These are phyloP conservation scores for Atethmia centrago DNA, from an alignment of 2,888 invertebrate species.

Conservation along the genomic window DNA sequence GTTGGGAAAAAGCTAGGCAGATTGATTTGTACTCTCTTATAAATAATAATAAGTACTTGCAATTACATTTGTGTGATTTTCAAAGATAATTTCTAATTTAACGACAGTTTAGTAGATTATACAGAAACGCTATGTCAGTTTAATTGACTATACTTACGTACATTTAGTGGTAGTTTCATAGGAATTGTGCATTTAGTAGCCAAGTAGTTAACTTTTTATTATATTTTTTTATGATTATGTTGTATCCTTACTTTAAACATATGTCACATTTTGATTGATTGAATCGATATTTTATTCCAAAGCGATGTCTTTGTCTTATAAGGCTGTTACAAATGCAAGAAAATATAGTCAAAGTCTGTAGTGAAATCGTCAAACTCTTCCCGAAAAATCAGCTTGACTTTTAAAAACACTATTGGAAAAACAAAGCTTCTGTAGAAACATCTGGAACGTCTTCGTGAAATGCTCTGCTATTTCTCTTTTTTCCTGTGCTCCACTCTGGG, in stretches of 20 bases:
- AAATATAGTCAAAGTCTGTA: not conserved
- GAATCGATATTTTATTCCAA: not conserved
- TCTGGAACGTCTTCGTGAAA: conserved; percentile 64
- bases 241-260: not conserved
- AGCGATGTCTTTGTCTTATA: not conserved
- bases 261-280: not conserved
- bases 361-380: conserved; percentile 21
- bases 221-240: not conserved
- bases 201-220: not conserved
- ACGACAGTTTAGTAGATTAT: conserved; percentile 48
- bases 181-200: not conserved
- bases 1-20: too few relatives aligned
- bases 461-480: conserved; percentile 62
- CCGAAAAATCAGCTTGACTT: conserved; percentile 43
- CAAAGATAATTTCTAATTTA: conserved; percentile 44
- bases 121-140: not conserved
- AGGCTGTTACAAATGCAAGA: not conserved
- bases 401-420: conserved; percentile 66
- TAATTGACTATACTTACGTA: not conserved
- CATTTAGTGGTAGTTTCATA: not conserved
- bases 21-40: conserved; percentile 12
- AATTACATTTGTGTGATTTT: conserved; percentile 63
- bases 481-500: conserved; percentile 65
- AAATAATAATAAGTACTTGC: conserved; percentile 73
- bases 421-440: conserved; percentile 66